A percentile compares a stretch with the other conserved stretches of the same genome.
Evolutionary conservation across 2,113 vertebrate genomes (phyloP).

Genomic region (Myotis davidii): DNA sequence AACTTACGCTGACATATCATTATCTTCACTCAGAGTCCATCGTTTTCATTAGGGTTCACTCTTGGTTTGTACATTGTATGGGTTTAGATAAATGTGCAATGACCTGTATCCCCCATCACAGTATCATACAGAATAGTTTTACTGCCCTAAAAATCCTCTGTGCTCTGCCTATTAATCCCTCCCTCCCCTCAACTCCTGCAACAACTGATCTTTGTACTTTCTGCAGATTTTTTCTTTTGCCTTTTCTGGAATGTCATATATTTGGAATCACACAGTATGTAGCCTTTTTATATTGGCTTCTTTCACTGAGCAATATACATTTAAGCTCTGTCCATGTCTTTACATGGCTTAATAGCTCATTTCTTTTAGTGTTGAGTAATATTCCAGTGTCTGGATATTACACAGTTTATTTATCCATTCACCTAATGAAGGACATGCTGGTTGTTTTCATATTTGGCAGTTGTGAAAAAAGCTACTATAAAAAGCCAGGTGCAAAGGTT

Average conservation of each 20-base stretch:
- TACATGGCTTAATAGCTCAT: background rate
- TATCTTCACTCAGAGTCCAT: background rate
- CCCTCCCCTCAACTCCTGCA: background rate
- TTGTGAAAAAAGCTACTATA: slow-evolving; percentile 33
- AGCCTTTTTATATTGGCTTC: background rate
- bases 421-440: background rate
- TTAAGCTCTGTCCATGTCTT: slow-evolving; percentile 1
- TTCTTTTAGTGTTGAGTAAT: slow-evolving; percentile 28
- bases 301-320: background rate
- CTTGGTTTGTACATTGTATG: background rate
- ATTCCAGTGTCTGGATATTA: background rate
- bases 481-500: background rate
- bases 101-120: background rate
- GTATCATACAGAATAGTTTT: background rate
- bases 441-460: background rate
- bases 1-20: background rate
- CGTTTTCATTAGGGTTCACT: background rate
- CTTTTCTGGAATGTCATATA: background rate
- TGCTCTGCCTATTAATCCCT: background rate
- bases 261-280: background rate
- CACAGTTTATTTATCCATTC: background rate
- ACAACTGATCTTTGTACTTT: background rate
- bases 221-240: background rate
- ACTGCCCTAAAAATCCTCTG: background rate
- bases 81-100: slow-evolving; percentile 10